These are phyloP conservation scores for Xestia c-nigrum DNA, from an alignment of 2,888 invertebrate genomes.

Conservation along the genomic window DNA sequence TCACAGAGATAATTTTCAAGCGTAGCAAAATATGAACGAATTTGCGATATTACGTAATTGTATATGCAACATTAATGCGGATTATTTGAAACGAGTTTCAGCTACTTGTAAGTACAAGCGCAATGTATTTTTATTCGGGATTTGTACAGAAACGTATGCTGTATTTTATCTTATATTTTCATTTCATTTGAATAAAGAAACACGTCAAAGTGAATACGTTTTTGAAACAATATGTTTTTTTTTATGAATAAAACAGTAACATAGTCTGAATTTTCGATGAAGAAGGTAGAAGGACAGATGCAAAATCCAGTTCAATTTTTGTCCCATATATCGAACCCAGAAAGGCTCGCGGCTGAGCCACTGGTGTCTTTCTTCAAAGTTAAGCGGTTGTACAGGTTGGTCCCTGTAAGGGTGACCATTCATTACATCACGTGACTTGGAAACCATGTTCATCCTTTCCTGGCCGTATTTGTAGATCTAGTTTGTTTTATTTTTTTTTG, in stretches of 20 bases:
- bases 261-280: not conserved
- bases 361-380: not conserved
- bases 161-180: not conserved
- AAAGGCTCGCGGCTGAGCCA: not conserved
- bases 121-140: constrained; percentile 25
- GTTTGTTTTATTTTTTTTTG: not conserved
- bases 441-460: not conserved
- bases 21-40: not conserved
- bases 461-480: not conserved
- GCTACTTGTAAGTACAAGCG: not conserved
- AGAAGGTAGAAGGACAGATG: not conserved
- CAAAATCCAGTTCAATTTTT: not conserved
- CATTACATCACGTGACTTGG: not conserved
- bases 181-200: constrained; percentile 20
- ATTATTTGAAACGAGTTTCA: constrained; percentile 24
- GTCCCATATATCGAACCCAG: not conserved
- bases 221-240: not conserved
- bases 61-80: constrained; percentile 7
- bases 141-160: not conserved
- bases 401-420: not conserved
- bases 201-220: not conserved
- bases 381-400: not conserved
- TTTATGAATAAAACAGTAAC: not conserved
- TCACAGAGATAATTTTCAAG: not conserved
- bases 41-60: not conserved